Evolutionary conservation across 2,797 vertebrate genomes (phyloP).

Genomic region (Danio tinwini): DNA sequence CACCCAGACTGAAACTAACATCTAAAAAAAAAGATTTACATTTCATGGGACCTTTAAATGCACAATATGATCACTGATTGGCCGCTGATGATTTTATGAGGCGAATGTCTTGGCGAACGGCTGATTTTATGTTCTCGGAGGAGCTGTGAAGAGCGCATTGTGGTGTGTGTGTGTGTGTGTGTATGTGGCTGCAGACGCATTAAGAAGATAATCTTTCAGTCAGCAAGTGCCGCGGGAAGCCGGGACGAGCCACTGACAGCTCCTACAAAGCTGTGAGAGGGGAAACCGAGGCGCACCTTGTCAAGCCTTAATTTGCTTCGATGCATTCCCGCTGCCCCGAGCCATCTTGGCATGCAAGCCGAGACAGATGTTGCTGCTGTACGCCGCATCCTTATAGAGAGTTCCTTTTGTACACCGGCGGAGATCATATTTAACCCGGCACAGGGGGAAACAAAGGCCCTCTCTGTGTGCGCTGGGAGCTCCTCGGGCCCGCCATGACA

Average conservation of each 20-base stretch:
- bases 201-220: constrained; percentile 46
- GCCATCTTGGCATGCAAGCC: constrained; percentile 48
- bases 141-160: neutral
- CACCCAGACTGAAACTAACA: too few species aligned
- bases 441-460: constrained; percentile 69
- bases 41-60: neutral
- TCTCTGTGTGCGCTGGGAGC: constrained; percentile 57
- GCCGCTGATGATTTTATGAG: neutral
- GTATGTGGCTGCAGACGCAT: neutral
- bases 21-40: too few species aligned
- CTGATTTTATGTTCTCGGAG: neutral
- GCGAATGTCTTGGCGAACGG: neutral
- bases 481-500: constrained; percentile 57
- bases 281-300: constrained; percentile 42
- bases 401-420: constrained; percentile 52
- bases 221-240: neutral
- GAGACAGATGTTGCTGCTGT: constrained; percentile 61
- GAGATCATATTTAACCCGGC: constrained; percentile 65
- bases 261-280: constrained; percentile 22
- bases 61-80: neutral
- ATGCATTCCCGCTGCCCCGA: constrained; percentile 40
- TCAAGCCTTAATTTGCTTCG: constrained; percentile 62
- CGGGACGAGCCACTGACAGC: constrained; percentile 10
- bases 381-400: constrained; percentile 56
- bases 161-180: neutral